phyloP scores from a whole-genome alignment of 2,888 invertebrate species.

The Drosophila colorata region DNA sequence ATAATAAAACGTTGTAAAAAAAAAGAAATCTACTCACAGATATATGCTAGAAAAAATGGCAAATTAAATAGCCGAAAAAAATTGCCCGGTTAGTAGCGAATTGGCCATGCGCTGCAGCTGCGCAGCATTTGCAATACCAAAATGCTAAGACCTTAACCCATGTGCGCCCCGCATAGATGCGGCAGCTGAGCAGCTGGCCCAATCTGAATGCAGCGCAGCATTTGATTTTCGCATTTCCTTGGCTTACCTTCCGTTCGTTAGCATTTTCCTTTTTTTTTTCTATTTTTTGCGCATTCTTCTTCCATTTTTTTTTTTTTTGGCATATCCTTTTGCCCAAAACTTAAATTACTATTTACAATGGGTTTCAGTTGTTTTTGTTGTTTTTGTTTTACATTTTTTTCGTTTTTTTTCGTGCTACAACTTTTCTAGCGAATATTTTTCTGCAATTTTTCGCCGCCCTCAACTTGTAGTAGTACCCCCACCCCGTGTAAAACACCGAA shows the following conservation, averaged over 20 bases:
- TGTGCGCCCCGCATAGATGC: conserved; percentile 28
- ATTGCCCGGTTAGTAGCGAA: conserved; percentile 48
- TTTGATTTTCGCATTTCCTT: conserved; percentile 78
- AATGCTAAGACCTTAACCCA: conserved; percentile 53
- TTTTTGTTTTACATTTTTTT: conserved; percentile 27
- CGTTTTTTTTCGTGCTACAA: conserved; percentile 22
- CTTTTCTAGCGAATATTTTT: conserved; percentile 56
- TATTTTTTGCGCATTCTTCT: neutral
- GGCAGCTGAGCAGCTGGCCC: conserved; percentile 31
- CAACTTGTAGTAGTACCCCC: conserved; percentile 35
- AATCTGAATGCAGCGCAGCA: conserved; percentile 62
- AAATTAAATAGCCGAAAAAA: conserved; percentile 81
- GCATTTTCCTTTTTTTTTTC: conserved; percentile 30
- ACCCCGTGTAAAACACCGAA: neutral
- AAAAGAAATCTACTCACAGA: conserved; percentile 56
- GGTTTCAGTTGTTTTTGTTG: conserved; percentile 53
- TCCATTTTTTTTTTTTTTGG: conserved; percentile 39
- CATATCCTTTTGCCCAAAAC: conserved; percentile 71
- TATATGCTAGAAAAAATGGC: conserved; percentile 76
- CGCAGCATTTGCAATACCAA: conserved; percentile 58
- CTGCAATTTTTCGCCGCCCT: conserved; percentile 49
- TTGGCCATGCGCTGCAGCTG: conserved; percentile 65
- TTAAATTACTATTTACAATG: conserved; percentile 80
- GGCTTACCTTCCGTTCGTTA: conserved; percentile 74
- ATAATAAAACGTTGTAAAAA: conserved; percentile 21